Evolutionary conservation across 2,888 invertebrate genomes (phyloP), one percentile per base, ranked within the genome.

Genomic region (Caenorhabditis sp.): DNA sequence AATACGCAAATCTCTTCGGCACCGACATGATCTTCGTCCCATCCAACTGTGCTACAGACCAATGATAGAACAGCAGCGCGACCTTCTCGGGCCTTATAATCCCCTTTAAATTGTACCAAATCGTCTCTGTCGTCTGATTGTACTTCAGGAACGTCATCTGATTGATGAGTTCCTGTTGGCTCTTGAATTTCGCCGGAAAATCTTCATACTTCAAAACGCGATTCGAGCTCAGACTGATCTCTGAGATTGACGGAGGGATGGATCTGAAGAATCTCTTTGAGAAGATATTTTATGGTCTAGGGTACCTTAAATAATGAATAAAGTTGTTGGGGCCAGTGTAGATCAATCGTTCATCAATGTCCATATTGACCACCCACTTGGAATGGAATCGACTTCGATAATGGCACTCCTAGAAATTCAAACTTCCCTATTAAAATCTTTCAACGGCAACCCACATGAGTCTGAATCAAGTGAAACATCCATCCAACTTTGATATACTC

Each of bases 381-480:
- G 74, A 64, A 44, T 75, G 74, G 22, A 64, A 75, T 31, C 64
- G 61, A 44, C 74, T 64, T 58, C 74, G 51, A 44, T 75, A 64
- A 22, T 75, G 63, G 22, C 74, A 75, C 24, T 75, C 74, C 74
- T 74, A n/a, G n/a, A n/a, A n/a, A n/a, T n/a, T n/a, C n/a, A n/a
- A n/a, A n/a, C n/a, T n/a, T n/a, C n/a, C n/a, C n/a, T n/a, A n/a
- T n/a, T n/a, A n/a, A n/a, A n/a, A n/a, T n/a, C n/a, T n/a, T 19
- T 31, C 7, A 31, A 31, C 5, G 31, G 12, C 24, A 54, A 63
- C 74, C 61, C 26, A 74, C 74, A 75, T 75, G 74, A 6, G 63
- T 63, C 64, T 75, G 64, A 56, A 75, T 66, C 31, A 75, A 64
- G 56, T 72, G 72, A 49, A 72, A 72, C 72, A 72, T 72, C 77